Base-by-base conservation (phyloP, 2,888 invertebrate species). In the Hipparchia sbordonii region DNA sequence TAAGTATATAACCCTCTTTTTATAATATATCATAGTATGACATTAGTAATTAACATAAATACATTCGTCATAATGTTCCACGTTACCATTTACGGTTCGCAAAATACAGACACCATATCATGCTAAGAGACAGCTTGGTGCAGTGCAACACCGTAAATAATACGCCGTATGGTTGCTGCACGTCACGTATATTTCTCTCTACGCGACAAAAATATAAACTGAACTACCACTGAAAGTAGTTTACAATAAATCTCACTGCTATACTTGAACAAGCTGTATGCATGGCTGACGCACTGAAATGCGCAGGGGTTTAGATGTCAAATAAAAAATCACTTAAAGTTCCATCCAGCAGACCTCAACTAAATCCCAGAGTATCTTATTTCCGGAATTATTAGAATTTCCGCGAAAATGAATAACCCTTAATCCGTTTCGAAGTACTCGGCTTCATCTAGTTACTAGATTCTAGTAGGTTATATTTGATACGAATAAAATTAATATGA, bases 81-180 rank as follows among this genome's bases (percentile, higher is more conserved):
- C 51, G 39, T n/a, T 51, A 52, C 52, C 60, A 69, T 61, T 69
- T 54, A 70, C 63, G 62, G 62, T 70, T 63, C 56, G 63, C 46
- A 54, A 70, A 70, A 70, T 48, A 63, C 56, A 63, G 63, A 63
- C 70, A 70, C 62, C 70, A 70, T 70, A 70, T 70, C 62, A 62
- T 63, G 6, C 46, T 63, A 70, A 70, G 70, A 70, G 70, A 62
- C 70, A 63, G 45, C 70, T 63, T 56, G 70, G 46, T 70, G 70
- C 70, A 70, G 70, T 56, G 62, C 70, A 70, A 70, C 63, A 70
- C 63, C 70, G 70, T 70, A 70, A 70, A 70, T 70, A 70, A 70
- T 63, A 70, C 70, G 70, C 70, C 70, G 70, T 63, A 70, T 56
- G 70, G 70, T 70, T 54, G 70, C 23, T 63, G 62, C 70, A 56